Conservation (phyloP, 2,888 invertebrate genomes). For the Cartodere bifasciata region DNA sequence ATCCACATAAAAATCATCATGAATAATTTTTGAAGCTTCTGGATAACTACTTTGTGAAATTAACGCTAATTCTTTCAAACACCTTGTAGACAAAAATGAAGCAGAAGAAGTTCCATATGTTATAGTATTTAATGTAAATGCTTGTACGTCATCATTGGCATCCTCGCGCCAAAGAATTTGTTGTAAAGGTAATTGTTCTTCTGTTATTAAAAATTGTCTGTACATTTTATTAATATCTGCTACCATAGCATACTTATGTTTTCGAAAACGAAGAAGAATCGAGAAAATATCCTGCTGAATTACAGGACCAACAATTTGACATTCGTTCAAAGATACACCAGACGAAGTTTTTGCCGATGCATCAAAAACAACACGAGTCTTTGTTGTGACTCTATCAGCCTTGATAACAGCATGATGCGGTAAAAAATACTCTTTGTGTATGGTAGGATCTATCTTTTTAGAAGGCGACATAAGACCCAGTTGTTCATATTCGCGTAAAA, state of each 20-base stretch:
- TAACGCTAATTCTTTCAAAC: constrained; percentile 11
- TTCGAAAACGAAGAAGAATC: constrained; percentile 16
- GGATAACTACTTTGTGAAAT: constrained; percentile 8
- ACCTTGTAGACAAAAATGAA: constrained; percentile 8
- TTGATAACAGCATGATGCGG: constrained; percentile 13
- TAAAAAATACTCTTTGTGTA: constrained; percentile 8
- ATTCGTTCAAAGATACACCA: constrained; percentile 9
- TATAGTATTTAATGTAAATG: constrained; percentile 10
- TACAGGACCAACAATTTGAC: constrained; percentile 9
- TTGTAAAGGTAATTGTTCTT: constrained; percentile 14
- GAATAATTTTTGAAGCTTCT: constrained; percentile 8
- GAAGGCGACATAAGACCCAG: constrained; percentile 9
- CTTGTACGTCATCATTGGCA: constrained; percentile 6
- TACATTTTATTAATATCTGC: constrained; percentile 19
- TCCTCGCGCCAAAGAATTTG: constrained; percentile 12
- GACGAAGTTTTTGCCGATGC: constrained; percentile 8
- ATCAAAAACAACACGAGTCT: constrained; percentile 12
- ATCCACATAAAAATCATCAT: constrained; percentile 15
- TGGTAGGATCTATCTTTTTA: not conserved
- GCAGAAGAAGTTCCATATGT: constrained; percentile 12
- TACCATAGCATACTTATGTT: constrained; percentile 12
- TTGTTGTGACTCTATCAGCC: constrained; percentile 5
- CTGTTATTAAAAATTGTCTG: constrained; percentile 11
- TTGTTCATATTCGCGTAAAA: constrained; percentile 9
- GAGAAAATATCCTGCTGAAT: constrained; percentile 12